Conservation (phyloP, 2,888 invertebrate genomes). For the Micropterix aruncella region DNA sequence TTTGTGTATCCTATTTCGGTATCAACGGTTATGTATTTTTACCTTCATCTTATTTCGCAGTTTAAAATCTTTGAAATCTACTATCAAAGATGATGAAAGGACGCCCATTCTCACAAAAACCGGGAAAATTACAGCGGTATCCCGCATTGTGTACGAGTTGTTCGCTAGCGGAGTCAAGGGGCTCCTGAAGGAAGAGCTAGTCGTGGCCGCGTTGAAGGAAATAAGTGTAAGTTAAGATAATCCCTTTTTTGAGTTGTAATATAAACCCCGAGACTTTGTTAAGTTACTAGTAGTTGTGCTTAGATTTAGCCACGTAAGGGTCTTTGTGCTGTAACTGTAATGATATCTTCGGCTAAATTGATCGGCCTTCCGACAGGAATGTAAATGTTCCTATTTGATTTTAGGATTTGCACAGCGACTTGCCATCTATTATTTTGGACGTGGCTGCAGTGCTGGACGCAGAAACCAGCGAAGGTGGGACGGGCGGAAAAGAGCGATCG, state of each 20-base stretch:
- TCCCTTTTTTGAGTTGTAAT: background rate
- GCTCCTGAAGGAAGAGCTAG: slow-evolving; percentile 62
- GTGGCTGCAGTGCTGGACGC: slow-evolving; percentile 74
- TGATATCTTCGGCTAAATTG: too few relatives aligned
- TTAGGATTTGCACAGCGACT: slow-evolving; percentile 61
- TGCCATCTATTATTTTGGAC: slow-evolving; percentile 75
- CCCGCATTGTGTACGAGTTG: slow-evolving; percentile 65
- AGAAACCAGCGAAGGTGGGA: slow-evolving; percentile 59
- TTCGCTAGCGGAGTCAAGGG: slow-evolving; percentile 67
- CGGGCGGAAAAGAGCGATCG: slow-evolving; percentile 46
- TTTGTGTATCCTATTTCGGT: too few relatives aligned
- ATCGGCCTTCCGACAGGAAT: too few relatives aligned
- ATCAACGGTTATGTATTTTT: too few relatives aligned
- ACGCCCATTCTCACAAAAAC: slow-evolving; percentile 48
- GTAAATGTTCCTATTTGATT: slow-evolving; percentile 19
- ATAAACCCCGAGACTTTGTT: slow-evolving; percentile 4
- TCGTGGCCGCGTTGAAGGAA: slow-evolving; percentile 58
- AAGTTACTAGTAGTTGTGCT: slow-evolving; percentile 2
- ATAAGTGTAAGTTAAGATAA: slow-evolving; percentile 62
- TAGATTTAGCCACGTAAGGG: too few relatives aligned
- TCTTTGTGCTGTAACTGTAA: slow-evolving; percentile 5
- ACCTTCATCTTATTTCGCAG: too few relatives aligned
- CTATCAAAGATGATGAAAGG: slow-evolving; percentile 46
- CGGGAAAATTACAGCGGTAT: slow-evolving; percentile 49
- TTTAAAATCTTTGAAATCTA: slow-evolving; percentile 47